Conservation (phyloP, 2,797 vertebrate species). For the Eurystomus glaucurus region DNA sequence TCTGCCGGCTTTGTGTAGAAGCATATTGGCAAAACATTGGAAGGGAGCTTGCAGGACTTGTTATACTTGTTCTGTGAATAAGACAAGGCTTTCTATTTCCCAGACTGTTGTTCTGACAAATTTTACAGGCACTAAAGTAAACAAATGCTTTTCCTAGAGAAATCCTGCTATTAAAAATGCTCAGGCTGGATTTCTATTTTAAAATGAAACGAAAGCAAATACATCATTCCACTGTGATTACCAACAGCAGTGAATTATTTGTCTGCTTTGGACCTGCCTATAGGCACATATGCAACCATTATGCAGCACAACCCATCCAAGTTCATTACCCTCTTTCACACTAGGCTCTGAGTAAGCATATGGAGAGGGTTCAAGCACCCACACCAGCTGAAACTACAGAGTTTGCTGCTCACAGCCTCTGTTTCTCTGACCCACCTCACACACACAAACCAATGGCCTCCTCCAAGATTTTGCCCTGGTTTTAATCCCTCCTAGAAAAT, state of each 20-base stretch:
- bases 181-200: not conserved
- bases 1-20: not conserved
- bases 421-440: fast-evolving
- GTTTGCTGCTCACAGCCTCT: not conserved
- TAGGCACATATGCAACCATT: not conserved
- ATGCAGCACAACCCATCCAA: not conserved
- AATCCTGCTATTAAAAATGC: conserved; percentile 20
- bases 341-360: not conserved
- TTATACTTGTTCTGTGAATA: conserved; percentile 57
- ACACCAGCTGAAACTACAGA: not conserved
- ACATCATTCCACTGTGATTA: not conserved
- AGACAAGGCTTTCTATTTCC: conserved; percentile 20
- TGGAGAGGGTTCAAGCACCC: not conserved
- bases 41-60: conserved; percentile 48
- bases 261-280: not conserved
- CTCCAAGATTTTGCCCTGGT: not conserved
- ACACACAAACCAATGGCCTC: not conserved
- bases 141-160: conserved; percentile 56
- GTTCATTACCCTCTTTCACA: not conserved
- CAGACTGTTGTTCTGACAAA: not conserved
- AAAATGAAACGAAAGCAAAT: conserved; percentile 5
- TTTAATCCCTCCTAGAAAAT: not conserved
- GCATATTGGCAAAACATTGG: conserved; percentile 26
- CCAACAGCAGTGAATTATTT: not conserved
- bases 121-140: conserved; percentile 48